Evolutionary conservation across 2,797 vertebrate genomes (phyloP).

Genomic region (Eupleurogrammus muticus): DNA sequence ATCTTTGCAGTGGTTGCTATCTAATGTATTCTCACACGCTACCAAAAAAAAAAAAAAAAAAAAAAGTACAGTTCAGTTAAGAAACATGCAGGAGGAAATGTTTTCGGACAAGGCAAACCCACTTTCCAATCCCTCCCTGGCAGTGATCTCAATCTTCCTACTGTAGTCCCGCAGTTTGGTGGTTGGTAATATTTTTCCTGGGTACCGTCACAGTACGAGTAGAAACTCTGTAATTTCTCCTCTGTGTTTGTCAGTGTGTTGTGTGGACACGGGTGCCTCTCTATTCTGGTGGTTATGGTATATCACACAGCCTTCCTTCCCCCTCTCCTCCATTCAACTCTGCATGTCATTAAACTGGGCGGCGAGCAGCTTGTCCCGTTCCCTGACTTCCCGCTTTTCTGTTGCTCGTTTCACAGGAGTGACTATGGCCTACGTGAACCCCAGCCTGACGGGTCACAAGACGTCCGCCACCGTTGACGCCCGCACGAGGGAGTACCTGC

Average conservation of each 20-base stretch:
- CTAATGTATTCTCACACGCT: slow-evolving; percentile 13
- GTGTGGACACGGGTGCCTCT: slow-evolving; percentile 36
- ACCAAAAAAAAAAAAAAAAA: slow-evolving; percentile 30
- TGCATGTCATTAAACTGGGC: slow-evolving; percentile 4
- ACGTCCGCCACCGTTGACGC: slow-evolving; percentile 88
- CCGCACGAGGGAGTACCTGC: slow-evolving; percentile 96
- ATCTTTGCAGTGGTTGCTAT: background rate
- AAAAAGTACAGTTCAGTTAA: slow-evolving; percentile 13
- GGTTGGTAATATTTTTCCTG: slow-evolving; percentile 43
- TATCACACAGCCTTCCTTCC: slow-evolving; percentile 6
- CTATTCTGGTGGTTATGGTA: slow-evolving; percentile 10
- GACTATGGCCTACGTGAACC: slow-evolving; percentile 93
- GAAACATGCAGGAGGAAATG: slow-evolving; percentile 58
- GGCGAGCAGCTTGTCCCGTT: background rate
- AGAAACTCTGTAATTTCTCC: slow-evolving; percentile 34
- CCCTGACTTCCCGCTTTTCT: slow-evolving; percentile 44
- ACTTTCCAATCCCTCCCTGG: slow-evolving; percentile 25
- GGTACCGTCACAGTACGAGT: slow-evolving; percentile 42
- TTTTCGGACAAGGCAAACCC: slow-evolving; percentile 73
- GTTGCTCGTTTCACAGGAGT: slow-evolving; percentile 86
- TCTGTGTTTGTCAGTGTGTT: slow-evolving; percentile 45
- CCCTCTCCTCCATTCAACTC: background rate
- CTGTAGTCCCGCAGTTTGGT: slow-evolving; percentile 55
- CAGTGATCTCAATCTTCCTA: slow-evolving; percentile 57
- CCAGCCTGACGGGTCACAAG: slow-evolving; percentile 92